phyloP scores from a whole-genome alignment of 2,888 invertebrate species.

The Drosophila nr. perissopoda region DNA sequence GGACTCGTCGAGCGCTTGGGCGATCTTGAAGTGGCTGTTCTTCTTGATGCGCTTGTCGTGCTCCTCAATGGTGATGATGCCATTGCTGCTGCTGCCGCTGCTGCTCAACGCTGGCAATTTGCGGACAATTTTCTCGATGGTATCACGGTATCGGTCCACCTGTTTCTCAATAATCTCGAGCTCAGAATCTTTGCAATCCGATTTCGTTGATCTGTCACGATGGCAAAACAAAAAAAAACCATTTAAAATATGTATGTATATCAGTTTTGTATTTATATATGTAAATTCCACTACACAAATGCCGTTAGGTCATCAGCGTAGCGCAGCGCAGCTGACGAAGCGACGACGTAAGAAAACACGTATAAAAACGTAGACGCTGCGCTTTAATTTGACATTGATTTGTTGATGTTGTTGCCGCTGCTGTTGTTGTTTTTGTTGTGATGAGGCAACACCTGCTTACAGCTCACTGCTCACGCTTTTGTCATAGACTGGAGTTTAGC shows the following conservation, averaged over 20 bases:
- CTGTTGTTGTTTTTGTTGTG: slow-evolving; percentile 50
- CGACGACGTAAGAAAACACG: slow-evolving; percentile 42
- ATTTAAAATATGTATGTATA: not conserved
- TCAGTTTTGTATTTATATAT: not conserved
- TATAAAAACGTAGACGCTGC: slow-evolving; percentile 49
- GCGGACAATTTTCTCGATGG: slow-evolving; percentile 85
- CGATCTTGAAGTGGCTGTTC: slow-evolving; percentile 93
- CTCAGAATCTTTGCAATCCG: slow-evolving; percentile 82
- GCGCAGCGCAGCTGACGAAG: slow-evolving; percentile 44
- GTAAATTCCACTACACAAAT: slow-evolving; percentile 34
- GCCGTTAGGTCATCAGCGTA: slow-evolving; percentile 71
- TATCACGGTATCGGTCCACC: slow-evolving; percentile 84
- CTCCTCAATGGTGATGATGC: slow-evolving; percentile 85
- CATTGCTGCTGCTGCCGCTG: slow-evolving; percentile 65
- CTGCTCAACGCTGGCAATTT: slow-evolving; percentile 82
- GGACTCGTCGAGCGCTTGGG: slow-evolving; percentile 90
- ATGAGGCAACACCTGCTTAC: slow-evolving; percentile 74
- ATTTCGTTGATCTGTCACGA: slow-evolving; percentile 60
- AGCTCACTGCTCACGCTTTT: slow-evolving; percentile 28
- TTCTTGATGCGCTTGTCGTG: slow-evolving; percentile 93
- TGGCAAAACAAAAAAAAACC: slow-evolving; percentile 16
- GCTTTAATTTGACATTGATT: slow-evolving; percentile 65
- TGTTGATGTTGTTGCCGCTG: slow-evolving; percentile 35
- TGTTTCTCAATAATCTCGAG: slow-evolving; percentile 83
- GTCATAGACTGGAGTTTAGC: slow-evolving; percentile 44